Base-by-base conservation (phyloP, 2,113 vertebrate genomes). In the Malurus cyaneus region DNA sequence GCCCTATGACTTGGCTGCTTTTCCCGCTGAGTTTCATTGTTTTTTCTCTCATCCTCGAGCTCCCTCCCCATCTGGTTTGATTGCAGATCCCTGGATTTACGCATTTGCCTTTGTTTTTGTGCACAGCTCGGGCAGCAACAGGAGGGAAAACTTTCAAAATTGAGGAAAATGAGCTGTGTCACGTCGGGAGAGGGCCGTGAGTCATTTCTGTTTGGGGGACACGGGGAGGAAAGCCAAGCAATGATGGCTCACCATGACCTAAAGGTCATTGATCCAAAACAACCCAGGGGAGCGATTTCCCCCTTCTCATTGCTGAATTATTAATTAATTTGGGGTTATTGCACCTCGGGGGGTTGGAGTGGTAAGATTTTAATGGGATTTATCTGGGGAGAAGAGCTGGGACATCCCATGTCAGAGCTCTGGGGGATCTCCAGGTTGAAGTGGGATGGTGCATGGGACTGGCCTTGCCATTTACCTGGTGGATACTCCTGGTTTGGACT, bases 161-260 rank as follows among this genome's bases (percentile, higher is more conserved):
- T 0, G 4, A 62, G 34, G 6, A 41, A 64, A 64, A 39, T 24
- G 52, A 62, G 23, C 6, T 5, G 1, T 32, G 36, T 46, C 41
- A 49, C 18, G 46, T 60, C 1, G 5, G 29, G 5, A 2, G 29
- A 88, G 29, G 39, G 13, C 18, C 0, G 0, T 36, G 56, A 84
- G 47, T 81, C 6, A 36, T 12, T 70, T 79, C 29, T 56, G 11
- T n/a, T 71, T 65, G 76, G 32, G 56, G 25, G 61, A 53, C 25
- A 23, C 11, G 2, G 12, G 1, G 32, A 78, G 36, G 26, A 62
- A 32, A 94, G 29, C 34, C 23, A 26, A 19, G 36, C 8, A 31
- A 2, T 0, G 2, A 3, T 25, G 54, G 52, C 73, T 89, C 36
- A 53, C 21, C 62, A 60, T 50, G 56, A 28, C 28, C 17, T 1